Base-by-base conservation (phyloP, 2,888 invertebrate species). In the Acrobasis consociella region DNA sequence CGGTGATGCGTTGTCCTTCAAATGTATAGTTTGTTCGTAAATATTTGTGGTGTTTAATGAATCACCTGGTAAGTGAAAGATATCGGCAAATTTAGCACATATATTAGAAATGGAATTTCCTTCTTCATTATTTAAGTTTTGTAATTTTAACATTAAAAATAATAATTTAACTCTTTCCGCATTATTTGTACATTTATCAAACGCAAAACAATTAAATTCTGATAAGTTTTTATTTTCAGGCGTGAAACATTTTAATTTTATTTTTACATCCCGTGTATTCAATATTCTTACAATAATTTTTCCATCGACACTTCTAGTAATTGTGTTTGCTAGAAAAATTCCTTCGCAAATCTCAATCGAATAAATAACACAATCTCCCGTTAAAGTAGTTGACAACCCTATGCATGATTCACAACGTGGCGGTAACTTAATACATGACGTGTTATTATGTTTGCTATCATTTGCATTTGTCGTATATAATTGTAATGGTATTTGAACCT, bases 131-230 rank as follows among this genome's bases (percentile, higher is more conserved):
- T n/a, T n/a, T n/a, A n/a, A n/a, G n/a, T n/a, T n/a, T n/a, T n/a
- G n/a, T 49, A 65, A 58, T 15, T 65, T 62, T 52, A 65, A 16
- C 58, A 58, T 15, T 7, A 51, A 52, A 59, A 65, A 62, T 39
- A 65, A 42, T 38, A 42, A 50, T 53, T 63, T 63, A 9, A 63
- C 60, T 51, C 65, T 63, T 22, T 63, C 50, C 1, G 55, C 58
- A 52, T 37, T 31, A 52, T 52, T 52, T 5, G 9, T 16, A 50
- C 50, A 50, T 50, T 50, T 16, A 15, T 50, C 50, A 50, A 50
- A 50, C 1, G 50, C 1, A 16, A 16, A 50, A 16, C 50, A 50
- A 9, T 50, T 50, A 50, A 50, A 50, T 50, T 50, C 50, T 50
- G 15, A n/a, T 31, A 52, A 31, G 1, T 10, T 15, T 52, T 31